Base-by-base conservation (phyloP, 30 jellyfish, hydroid and myxozoan genomes). In the Hydractinia symbiolongicarpus region DNA sequence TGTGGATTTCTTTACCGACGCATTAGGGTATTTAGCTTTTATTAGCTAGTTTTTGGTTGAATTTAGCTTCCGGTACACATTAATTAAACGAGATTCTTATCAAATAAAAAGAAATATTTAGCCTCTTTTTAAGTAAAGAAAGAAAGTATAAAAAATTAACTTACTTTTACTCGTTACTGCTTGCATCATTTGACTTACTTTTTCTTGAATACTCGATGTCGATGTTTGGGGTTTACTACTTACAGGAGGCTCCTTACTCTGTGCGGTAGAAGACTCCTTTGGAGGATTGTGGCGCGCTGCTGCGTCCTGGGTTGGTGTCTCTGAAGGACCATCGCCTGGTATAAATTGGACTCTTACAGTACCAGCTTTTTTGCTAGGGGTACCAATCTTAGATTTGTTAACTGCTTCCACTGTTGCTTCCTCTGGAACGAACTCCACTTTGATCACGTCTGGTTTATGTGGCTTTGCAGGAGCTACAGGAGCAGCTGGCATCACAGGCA, bases 391-490 rank as follows among this genome's bases (percentile, higher is more conserved):
- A 10, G 78, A 20, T 49, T 66, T 66, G 54, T 60, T 60, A 54
- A 61, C 55, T 9, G 60, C 60, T 61, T 77, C 79, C 50, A 77
- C 60, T 4, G 85, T 77, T 77, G 85, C 89, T 54, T 91, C 98
- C 40, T 91, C 98, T 5, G 98, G 96, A 20, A 91, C 80, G 69
- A 91, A 91, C 50, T 91, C 98, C n/a, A 91, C 98, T 79, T 91
- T 91, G 81, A 91, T 83, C 17, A 91, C 89, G 54, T 91, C 98
- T 13, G 98, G 90, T 15, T 91, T 94, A 19, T 76, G 74, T 6
- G 74, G 74, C 40, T 64, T 64, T 51, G 74, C 74, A n/a, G 74
- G 74, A 64, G 74, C 74, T 1, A 64, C 74, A 8, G 74, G 74
- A 64, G 74, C 74, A 64, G 74, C 74, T 64, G 74, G 74, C 74